These are phyloP conservation scores for Mus spretus DNA, from an alignment of 2,797 vertebrate genomes.

Conservation along the genomic window DNA sequence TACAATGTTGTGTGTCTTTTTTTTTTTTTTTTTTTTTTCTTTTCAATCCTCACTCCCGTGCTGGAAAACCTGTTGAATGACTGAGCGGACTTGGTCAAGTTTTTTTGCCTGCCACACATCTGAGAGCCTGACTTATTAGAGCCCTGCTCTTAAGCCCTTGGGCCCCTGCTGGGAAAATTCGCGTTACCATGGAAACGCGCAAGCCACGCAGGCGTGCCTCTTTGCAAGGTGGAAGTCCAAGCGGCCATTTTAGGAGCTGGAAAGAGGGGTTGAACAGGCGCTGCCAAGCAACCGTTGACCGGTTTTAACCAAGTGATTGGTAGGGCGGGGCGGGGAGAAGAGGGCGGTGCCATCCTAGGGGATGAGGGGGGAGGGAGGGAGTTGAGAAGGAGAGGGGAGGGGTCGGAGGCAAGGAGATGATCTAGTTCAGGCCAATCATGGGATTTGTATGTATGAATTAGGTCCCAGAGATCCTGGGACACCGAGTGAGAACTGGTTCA, in stretches of 20 bases:
- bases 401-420: not conserved
- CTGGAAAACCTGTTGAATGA: too few species aligned
- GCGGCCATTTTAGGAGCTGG: conserved; percentile 77
- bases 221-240: not conserved
- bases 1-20: too few species aligned
- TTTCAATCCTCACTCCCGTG: too few species aligned
- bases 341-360: conserved; percentile 77
- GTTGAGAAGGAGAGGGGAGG: not conserved
- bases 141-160: too few species aligned
- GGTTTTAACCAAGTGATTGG: conserved; percentile 87
- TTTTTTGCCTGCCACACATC: too few species aligned
- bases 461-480: not conserved
- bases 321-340: conserved; percentile 87
- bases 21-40: too few species aligned
- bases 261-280: conserved; percentile 92
- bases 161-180: conserved; percentile 81
- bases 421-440: not conserved
- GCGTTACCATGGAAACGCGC: conserved; percentile 87
- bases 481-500: not conserved
- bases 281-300: conserved; percentile 90
- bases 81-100: too few species aligned
- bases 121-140: too few species aligned
- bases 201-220: conserved; percentile 87
- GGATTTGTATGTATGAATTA: too few species aligned
- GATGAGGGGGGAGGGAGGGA: conserved; percentile 63